A percentile compares a stretch with the other conserved stretches of the same genome.
Evolutionary conservation across 2,113 vertebrate genomes (phyloP).

Genomic region (Acrocephalus kingi): DNA sequence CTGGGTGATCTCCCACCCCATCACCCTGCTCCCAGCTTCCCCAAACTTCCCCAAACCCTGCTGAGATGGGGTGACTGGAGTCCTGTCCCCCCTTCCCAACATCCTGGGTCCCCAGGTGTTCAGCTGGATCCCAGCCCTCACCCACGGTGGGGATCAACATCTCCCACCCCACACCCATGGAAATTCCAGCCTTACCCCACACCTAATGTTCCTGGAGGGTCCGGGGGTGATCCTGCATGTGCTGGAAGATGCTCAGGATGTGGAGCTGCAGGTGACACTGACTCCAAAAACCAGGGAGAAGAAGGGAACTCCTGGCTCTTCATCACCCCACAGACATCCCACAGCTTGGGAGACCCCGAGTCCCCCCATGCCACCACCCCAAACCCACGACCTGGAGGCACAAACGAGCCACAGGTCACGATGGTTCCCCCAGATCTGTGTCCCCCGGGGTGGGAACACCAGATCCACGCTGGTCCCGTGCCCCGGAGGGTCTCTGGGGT

Average conservation of each 20-base stretch:
- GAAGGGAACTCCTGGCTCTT: background rate
- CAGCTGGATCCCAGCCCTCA: background rate
- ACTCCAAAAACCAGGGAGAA: background rate
- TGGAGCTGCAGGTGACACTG: slow-evolving; percentile 42
- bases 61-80: background rate
- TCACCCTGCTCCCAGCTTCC: background rate
- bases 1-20: too few relatives aligned
- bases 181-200: background rate
- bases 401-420: rapidly evolving
- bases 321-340: background rate
- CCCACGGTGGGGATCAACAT: rapidly evolving
- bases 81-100: background rate
- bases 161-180: background rate
- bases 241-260: slow-evolving; percentile 41
- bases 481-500: rapidly evolving
- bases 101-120: background rate
- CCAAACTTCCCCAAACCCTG: background rate
- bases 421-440: background rate
- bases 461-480: rapidly evolving
- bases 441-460: rapidly evolving
- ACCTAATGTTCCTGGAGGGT: background rate
- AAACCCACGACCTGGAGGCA: background rate
- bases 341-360: rapidly evolving
- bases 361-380: background rate
- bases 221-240: background rate